Conservation (phyloP, 2,797 vertebrate species). For the Ctenochaetus hawaiiensis region DNA sequence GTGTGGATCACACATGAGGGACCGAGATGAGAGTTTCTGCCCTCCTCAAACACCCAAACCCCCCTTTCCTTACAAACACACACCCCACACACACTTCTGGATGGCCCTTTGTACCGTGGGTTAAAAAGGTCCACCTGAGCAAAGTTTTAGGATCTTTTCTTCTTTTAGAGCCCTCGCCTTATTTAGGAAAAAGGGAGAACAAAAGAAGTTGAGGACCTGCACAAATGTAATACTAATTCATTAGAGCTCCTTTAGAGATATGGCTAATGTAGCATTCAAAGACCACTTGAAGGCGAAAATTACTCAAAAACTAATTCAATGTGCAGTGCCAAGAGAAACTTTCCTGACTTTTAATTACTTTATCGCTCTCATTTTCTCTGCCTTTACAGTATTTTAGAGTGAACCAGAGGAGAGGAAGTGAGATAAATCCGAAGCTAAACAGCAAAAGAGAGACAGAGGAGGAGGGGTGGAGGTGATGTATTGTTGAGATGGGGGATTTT, state of each 20-base stretch:
- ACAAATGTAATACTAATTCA: constrained; percentile 61
- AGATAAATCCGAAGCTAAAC: constrained; percentile 26
- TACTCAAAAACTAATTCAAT: constrained; percentile 59
- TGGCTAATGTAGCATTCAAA: constrained; percentile 58
- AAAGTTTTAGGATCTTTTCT: constrained; percentile 22
- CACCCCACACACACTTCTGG: no score
- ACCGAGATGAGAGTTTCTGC: constrained; percentile 1
- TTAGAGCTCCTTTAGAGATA: constrained; percentile 66
- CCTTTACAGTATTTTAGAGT: constrained; percentile 44
- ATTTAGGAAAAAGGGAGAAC: constrained; percentile 24
- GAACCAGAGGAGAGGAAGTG: constrained; percentile 25
- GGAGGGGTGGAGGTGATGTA: background rate
- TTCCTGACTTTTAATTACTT: constrained; percentile 75
- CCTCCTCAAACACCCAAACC: background rate
- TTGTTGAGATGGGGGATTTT: constrained; percentile 27
- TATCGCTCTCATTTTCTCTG: constrained; percentile 61
- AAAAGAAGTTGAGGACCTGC: constrained; percentile 48
- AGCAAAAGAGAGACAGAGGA: background rate
- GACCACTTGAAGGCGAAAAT: constrained; percentile 62
- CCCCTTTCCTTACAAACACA: background rate
- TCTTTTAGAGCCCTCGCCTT: background rate
- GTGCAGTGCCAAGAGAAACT: constrained; percentile 50
- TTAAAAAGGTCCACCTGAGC: constrained; percentile 13
- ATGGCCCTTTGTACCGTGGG: background rate
- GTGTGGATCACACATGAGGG: constrained; percentile 14